Evolutionary conservation across 1,140 invertebrate genomes (phyloP), one percentile per base, ranked within the genome.

Genomic region (Atta texana): DNA sequence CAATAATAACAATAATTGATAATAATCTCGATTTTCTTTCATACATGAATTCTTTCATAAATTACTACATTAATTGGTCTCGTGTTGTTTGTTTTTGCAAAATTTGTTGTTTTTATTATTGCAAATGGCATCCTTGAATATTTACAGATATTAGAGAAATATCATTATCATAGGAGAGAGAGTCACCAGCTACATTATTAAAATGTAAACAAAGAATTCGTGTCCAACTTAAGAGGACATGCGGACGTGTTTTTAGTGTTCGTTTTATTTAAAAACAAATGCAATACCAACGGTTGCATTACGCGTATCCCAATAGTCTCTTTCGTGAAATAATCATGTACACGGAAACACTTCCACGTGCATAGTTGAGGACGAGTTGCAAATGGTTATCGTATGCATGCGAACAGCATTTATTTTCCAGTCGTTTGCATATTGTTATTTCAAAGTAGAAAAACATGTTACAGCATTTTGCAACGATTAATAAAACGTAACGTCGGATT

Each of bases 401-500:
- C 76, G n/a, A 66, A 53, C 44, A 21, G 6, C 51, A 59, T 49
- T 59, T 31, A 59, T 61, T 74, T 31, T n/a, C 68, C 44, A 49
- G 44, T 57, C 53, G 68, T 14, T 72, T 39, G 31, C 39, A 21
- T 39, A 34, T 59, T 57, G 21, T 34, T 34, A 39, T n/a, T 59
- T 72, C 53, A 57, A 82, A 82, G 80, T 82, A 74, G 80, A 74
- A 74, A 82, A 74, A 74, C 80, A 31, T 74, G 80, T 84, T 16
- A 4, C 18, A 18, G 8, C 24, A 24, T 31, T 18, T 59, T 14
- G 39, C 16, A 39, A 21, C 28, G n/a, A 75, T 84, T 74, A 51
- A 84, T 12, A 49, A 49, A 49, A 21, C n/a, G 12, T 24, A 12
- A n/a, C 7, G 31, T 55, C 1, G 16, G 18, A 51, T 59, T 24